Evolutionary conservation across 2,888 invertebrate species (phyloP), one percentile per base, ranked within the genome.

Genomic region (Sarcophaga variegata): DNA sequence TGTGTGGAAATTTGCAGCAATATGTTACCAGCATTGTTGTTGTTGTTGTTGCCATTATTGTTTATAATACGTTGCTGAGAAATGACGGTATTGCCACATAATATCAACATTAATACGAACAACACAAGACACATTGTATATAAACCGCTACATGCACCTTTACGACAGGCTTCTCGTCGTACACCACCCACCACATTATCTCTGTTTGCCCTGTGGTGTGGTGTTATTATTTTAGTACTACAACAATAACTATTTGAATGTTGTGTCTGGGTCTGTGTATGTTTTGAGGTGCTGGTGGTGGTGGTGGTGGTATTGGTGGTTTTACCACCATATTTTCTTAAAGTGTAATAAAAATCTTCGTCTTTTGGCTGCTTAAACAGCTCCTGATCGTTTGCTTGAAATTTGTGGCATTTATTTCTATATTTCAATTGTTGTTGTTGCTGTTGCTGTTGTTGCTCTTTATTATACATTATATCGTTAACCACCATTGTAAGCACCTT

Each of bases 41-140:
- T 75, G 78, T 45, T 81, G 69, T 81, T 75, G 67, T 64, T 37
- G 47, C 64, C 80, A 81, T 85, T 86, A 79, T 79, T 79, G 67
- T 86, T 81, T 76, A 75, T 89, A 78, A 64, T 70, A 8, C 75
- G 81, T 62, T 83, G 89, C 89, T 90, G 90, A 85, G 89, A 91
- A 86, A 88, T 77, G 74, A 82, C 88, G 70, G 83, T 86, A 87
- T 88, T 88, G 72, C 85, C 77, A 88, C 87, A 88, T 70, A 89
- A 59, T 77, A 87, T 83, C 87, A 90, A 84, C 82, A 89, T 83
- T 89, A 90, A 89, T 89, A 90, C 89, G 90, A 87, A 90, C 90
- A 89, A 86, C 86, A 81, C 78, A 75, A 88, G 76, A 83, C 92
- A 83, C 83, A 85, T 22, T 22, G 22, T 75, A 82, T 79, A 79